Conservation (phyloP, 2,888 invertebrate species). For the Diaperis boleti region DNA sequence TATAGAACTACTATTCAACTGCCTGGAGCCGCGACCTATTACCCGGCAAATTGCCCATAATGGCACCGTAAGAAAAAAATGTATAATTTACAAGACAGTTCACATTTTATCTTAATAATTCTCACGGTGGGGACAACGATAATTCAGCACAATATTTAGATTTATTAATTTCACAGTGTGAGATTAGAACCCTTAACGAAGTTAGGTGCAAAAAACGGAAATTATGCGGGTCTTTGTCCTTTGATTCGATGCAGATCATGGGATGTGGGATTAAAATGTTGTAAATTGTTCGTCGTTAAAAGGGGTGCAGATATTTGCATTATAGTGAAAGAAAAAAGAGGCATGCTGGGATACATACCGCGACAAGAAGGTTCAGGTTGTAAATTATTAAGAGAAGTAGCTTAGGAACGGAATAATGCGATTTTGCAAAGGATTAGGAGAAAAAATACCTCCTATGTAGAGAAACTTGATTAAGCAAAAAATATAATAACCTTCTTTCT, state of each 20-base stretch:
- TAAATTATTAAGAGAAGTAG: neutral
- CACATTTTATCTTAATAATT: conserved; percentile 25
- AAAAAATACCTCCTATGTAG: too few relatives aligned
- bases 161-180: conserved; percentile 59
- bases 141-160: conserved; percentile 54
- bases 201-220: conserved; percentile 23
- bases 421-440: neutral
- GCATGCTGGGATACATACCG: conserved; percentile 39
- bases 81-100: conserved; percentile 21
- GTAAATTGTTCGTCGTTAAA: conserved; percentile 45
- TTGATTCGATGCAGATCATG: conserved; percentile 22
- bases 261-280: conserved; percentile 46
- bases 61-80: conserved; percentile 20
- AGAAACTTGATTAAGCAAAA: too few relatives aligned
- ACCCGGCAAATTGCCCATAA: conserved; percentile 31
- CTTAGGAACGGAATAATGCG: neutral
- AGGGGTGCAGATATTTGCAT: conserved; percentile 52
- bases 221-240: conserved; percentile 49
- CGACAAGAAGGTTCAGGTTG: conserved; percentile 18
- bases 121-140: conserved; percentile 23
- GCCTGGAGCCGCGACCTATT: conserved; percentile 35
- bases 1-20: conserved; percentile 30
- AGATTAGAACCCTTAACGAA: conserved; percentile 46
- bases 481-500: too few relatives aligned
- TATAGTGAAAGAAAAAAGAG: conserved; percentile 24